phyloP scores from a whole-genome alignment of 2,888 invertebrate species.

The Amblyjoppa proteus region DNA sequence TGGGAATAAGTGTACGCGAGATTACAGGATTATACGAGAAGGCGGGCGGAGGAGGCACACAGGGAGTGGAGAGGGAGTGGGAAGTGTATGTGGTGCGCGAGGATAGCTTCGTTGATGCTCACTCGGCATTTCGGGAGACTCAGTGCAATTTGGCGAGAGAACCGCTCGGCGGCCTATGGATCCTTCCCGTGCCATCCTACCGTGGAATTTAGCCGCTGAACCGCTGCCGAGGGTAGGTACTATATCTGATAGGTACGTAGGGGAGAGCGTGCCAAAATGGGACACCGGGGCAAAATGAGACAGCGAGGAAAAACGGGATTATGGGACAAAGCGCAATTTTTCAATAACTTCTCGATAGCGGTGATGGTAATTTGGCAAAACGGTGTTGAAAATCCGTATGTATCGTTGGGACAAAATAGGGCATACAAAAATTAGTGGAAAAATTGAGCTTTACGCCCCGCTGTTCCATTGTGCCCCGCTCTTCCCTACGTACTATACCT shows the following conservation, averaged over 20 bases:
- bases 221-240: constrained; percentile 37
- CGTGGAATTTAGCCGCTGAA: constrained; percentile 39
- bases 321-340: too few species aligned
- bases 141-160: constrained; percentile 62
- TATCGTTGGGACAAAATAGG: too few species aligned
- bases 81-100: constrained; percentile 45
- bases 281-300: too few species aligned
- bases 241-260: constrained; percentile 22
- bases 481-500: constrained; percentile 21
- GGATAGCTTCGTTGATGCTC: constrained; percentile 57
- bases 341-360: too few species aligned
- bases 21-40: constrained; percentile 65
- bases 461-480: too few species aligned
- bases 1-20: constrained; percentile 62
- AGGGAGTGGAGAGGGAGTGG: constrained; percentile 28
- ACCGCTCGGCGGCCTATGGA: constrained; percentile 39
- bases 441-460: too few species aligned
- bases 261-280: too few species aligned
- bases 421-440: too few species aligned
- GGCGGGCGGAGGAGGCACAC: constrained; percentile 29
- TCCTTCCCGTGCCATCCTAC: constrained; percentile 11
- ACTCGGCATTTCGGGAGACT: constrained; percentile 60
- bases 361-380: too few species aligned
- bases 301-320: too few species aligned
- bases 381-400: too few species aligned